A percentile compares a stretch with the other conserved stretches of the same genome.
Conservation (phyloP, 1,140 invertebrate species). For the Trachelipus rathkii region DNA sequence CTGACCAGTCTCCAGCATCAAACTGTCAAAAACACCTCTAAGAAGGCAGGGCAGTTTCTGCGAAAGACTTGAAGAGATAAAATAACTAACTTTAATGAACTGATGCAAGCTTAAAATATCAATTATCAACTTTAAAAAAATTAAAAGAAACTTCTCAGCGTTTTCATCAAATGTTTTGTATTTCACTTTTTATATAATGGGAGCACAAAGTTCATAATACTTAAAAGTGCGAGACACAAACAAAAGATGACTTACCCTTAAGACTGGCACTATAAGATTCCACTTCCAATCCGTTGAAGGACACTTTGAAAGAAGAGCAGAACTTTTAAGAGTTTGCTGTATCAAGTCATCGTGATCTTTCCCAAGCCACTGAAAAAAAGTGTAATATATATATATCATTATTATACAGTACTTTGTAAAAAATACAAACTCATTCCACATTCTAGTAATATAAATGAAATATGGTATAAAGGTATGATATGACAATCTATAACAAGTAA, state of each 20-base stretch:
- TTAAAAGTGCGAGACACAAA: too few species aligned
- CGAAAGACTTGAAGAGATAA: not conserved
- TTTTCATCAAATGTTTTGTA: constrained; percentile 35
- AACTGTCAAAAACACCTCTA: too few species aligned
- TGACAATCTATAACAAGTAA: too few species aligned
- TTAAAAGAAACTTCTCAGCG: constrained; percentile 27
- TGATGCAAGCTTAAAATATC: not conserved
- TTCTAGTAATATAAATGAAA: too few species aligned
- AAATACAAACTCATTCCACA: too few species aligned
- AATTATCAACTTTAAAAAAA: not conserved
- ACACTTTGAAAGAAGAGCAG: constrained; percentile 64
- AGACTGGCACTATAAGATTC: constrained; percentile 70
- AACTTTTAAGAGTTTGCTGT: constrained; percentile 63
- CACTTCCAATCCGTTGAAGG: constrained; percentile 75
- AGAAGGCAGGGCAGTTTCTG: too few species aligned
- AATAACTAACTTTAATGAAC: not conserved
- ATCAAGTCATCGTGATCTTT: constrained; percentile 60
- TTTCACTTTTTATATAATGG: too few species aligned
- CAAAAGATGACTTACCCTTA: constrained; percentile 60
- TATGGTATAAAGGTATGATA: too few species aligned
- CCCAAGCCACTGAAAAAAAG: constrained; percentile 51
- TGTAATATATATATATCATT: too few species aligned
- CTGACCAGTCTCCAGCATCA: too few species aligned
- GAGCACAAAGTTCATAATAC: too few species aligned
- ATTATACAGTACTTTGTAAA: too few species aligned